phyloP scores from a whole-genome alignment of 1,140 invertebrate species.

The Scylla paramamosain region DNA sequence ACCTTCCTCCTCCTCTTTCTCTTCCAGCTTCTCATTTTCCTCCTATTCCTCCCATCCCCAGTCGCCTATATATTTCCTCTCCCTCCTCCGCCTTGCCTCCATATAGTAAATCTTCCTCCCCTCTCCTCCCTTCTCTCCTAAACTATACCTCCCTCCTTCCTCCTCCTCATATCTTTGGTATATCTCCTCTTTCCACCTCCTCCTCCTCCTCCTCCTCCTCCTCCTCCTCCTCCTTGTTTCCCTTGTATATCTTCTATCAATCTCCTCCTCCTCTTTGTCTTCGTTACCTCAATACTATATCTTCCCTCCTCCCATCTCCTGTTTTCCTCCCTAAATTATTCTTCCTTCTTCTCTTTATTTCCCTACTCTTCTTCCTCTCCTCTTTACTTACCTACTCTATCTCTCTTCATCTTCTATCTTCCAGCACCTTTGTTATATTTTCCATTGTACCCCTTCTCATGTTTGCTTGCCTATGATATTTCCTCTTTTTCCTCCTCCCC shows the following conservation, averaged over 20 bases:
- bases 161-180: not conserved
- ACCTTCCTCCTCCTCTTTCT: not conserved
- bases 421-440: too few species aligned
- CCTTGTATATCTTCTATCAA: not conserved
- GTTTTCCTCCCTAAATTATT: not conserved
- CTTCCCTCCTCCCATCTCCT: not conserved
- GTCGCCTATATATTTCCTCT: too few species aligned
- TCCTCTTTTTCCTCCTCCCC: too few species aligned
- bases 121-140: not conserved
- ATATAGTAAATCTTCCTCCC: not conserved
- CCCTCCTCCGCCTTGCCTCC: not conserved
- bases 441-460: too few species aligned
- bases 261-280: not conserved
- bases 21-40: not conserved
- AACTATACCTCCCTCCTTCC: not conserved
- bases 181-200: not conserved
- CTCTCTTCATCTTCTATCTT: not conserved
- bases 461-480: too few species aligned
- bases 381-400: not conserved
- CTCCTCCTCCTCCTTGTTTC: not conserved
- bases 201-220: not conserved
- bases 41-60: too few species aligned
- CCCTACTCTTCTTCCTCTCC: not conserved
- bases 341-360: not conserved
- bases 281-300: not conserved